A percentile compares a stretch with the other conserved stretches of the same genome.
Conservation (phyloP, 2,888 invertebrate species). For the Sinotaia quadrata region DNA sequence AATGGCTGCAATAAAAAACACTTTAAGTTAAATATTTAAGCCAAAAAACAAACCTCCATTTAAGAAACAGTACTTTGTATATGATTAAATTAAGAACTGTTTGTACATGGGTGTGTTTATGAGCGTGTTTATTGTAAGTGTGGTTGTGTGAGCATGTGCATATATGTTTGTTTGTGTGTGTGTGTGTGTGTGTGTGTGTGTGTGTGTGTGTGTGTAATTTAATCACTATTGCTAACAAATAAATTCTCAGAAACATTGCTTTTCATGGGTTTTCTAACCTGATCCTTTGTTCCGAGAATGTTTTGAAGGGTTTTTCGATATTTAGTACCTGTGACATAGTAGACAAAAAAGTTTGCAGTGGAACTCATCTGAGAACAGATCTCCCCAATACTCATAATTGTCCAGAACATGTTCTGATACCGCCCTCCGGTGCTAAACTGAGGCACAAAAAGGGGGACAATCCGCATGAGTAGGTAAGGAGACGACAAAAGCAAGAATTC, state of each 20-base stretch:
- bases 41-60: too few species aligned
- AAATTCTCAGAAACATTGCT: too few species aligned
- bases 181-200: not conserved
- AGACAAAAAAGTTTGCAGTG: conserved; percentile 18
- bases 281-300: not conserved
- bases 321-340: conserved; percentile 15
- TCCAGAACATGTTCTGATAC: conserved; percentile 8
- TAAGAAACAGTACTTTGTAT: too few species aligned
- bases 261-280: too few species aligned
- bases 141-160: not conserved
- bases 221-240: too few species aligned
- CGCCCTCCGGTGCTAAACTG: conserved; percentile 3
- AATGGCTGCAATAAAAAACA: too few species aligned
- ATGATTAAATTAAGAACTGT: too few species aligned
- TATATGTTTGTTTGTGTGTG: not conserved
- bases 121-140: not conserved
- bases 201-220: not conserved
- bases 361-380: conserved; percentile 11
- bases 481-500: conserved; percentile 15
- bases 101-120: not conserved
- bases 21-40: too few species aligned
- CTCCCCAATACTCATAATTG: conserved; percentile 8
- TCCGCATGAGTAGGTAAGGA: not conserved
- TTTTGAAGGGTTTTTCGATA: conserved; percentile 7
- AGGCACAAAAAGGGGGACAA: conserved; percentile 6